Conservation (phyloP, 1,140 invertebrate species). For the Bombus waltoni region DNA sequence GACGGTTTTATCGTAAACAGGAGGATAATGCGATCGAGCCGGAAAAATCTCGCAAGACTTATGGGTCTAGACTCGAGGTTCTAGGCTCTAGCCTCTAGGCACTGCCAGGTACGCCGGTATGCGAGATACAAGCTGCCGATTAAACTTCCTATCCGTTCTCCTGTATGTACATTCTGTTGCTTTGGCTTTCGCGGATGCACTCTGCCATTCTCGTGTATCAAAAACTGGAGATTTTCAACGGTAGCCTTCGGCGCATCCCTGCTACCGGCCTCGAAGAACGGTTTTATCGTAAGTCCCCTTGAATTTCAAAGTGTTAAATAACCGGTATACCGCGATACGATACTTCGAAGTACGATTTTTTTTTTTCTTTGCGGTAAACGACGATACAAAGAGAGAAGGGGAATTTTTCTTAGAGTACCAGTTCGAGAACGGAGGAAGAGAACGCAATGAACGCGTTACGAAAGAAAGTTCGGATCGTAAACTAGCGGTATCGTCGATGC, state of each 20-base stretch:
- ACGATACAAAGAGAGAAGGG: not conserved
- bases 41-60: constrained; percentile 60
- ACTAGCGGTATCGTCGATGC: not conserved
- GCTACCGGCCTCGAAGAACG: not conserved
- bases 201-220: constrained; percentile 9
- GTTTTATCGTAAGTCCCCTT: too few species aligned
- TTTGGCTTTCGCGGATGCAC: constrained; percentile 23
- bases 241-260: not conserved
- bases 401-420: not conserved
- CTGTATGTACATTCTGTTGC: constrained; percentile 14
- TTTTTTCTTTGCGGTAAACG: too few species aligned
- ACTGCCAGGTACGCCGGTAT: constrained; percentile 46
- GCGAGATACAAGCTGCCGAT: constrained; percentile 61
- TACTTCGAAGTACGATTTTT: not conserved
- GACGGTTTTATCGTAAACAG: constrained; percentile 64
- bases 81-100: constrained; percentile 54
- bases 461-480: not conserved
- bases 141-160: constrained; percentile 58
- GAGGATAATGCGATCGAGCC: constrained; percentile 56
- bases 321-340: not conserved
- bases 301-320: not conserved
- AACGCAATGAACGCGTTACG: too few species aligned
- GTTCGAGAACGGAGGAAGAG: too few species aligned
- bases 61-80: constrained; percentile 60
- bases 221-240: constrained; percentile 25